Base-by-base conservation (phyloP, 2,888 invertebrate species). In the Cryptophagus acutangulus region DNA sequence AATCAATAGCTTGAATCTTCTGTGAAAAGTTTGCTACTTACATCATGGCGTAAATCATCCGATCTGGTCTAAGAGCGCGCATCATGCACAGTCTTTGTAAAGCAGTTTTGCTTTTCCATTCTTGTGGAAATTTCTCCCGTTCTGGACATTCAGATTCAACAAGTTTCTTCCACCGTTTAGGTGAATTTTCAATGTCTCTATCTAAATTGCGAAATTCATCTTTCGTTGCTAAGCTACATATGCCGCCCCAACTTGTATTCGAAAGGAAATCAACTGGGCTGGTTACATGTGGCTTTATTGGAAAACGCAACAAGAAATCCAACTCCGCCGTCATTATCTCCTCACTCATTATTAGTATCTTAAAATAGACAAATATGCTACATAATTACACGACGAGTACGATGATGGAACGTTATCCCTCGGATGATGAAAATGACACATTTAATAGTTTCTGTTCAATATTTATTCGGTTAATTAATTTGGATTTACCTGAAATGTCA, bases 111-210 rank as follows among this genome's bases (percentile, higher is more conserved):
- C 89, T 93, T 70, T 96, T 96, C 95, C 95, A 96, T 71, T 96
- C 96, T 71, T 94, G 94, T 0, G 96, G 96, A 67, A 96, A 90
- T 67, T 94, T 95, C 64, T 96, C 95, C 52, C 89, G 82, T 69
- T 96, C 96, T 1, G 96, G 94, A 59, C 87, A 84, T 63, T 96
- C 95, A 56, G 87, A 84, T 71, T 96, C 96, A 1, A 95, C 88
- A 58, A 95, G 81, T 70, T 95, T 95, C 69, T 94, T 94, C 96
- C 96, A 96, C 40, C 94, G 78, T 65, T 95, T 96, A n/a, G 90
- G 85, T 1, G 93, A 92, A 2, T 87, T 91, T 71, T 96, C 95
- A 54, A 96, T 94, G 65, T 96, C 95, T 46, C 94, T 78, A 66
- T 96, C 95, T 43, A 96, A 74, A 68, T 95, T 94, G 49, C 89